These are phyloP conservation scores for Chaetodon trifasciatus DNA, from an alignment of 2,797 vertebrate species.

Conservation along the genomic window DNA sequence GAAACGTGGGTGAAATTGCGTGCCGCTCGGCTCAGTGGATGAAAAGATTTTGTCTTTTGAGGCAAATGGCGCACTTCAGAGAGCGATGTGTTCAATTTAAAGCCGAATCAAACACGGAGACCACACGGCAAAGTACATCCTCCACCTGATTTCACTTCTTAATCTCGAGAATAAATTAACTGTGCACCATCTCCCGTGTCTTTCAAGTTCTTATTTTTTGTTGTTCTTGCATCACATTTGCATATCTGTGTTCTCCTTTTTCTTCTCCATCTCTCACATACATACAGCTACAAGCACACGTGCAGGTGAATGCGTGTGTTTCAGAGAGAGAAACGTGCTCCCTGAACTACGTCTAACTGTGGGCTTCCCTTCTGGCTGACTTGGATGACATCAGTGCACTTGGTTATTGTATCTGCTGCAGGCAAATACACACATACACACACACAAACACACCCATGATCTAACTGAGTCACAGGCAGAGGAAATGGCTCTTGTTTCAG, in stretches of 20 bases:
- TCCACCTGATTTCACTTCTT: constrained; percentile 19
- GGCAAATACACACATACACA: constrained; percentile 15
- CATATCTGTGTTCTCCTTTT: constrained; percentile 22
- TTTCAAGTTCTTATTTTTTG: constrained; percentile 22
- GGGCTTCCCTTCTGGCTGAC: constrained; percentile 47
- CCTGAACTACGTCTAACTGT: constrained; percentile 28
- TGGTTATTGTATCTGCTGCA: constrained; percentile 51
- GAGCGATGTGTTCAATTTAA: background rate
- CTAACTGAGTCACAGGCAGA: constrained; percentile 19
- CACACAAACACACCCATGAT: constrained; percentile 3
- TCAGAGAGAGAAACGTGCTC: constrained; percentile 36
- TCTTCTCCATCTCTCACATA: background rate
- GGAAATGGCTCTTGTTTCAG: background rate
- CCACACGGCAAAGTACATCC: background rate
- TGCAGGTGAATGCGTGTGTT: constrained; percentile 50
- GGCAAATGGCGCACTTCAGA: constrained; percentile 9
- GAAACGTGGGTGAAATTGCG: constrained; percentile 31
- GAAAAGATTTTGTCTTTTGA: constrained; percentile 20
- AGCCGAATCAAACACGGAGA: background rate
- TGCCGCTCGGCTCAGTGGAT: constrained; percentile 26
- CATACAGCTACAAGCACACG: constrained; percentile 16
- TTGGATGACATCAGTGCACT: constrained; percentile 55
- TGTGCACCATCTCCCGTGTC: constrained; percentile 4
- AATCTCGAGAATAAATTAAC: constrained; percentile 44
- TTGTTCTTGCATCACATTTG: constrained; percentile 41